Base-by-base conservation (phyloP, 2,113 vertebrate species). In the Mastomys natalensis region DNA sequence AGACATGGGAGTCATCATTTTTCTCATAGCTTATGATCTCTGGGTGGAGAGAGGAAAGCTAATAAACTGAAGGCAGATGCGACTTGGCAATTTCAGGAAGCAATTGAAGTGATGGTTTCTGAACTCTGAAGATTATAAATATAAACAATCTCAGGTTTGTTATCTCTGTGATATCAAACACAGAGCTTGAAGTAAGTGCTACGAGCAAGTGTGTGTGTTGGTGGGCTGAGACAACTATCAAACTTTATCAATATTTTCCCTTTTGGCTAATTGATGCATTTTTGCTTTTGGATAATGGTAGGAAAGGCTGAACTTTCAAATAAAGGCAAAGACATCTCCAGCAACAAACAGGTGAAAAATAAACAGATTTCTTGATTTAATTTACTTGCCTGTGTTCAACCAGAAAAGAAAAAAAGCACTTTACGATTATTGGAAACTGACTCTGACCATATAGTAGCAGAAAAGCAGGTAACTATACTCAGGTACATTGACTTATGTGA, bases 241-340 rank as follows among this genome's bases (percentile, higher is more conserved):
- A 13, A 37, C 40, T 37, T 60, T 21, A 62, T 93, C 72, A 84
- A 12, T 68, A 76, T 31, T 95, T 92, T 85, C 82, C 4, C 22
- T 64, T 86, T 91, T 84, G 12, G 31, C 34, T 91, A 64, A 22
- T 85, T 93, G 62, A 66, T 94, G 11, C 68, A 12, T 40, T 88
- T 95, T 96, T 45, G 81, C 3, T n/a, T 72, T 80, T 21, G 90
- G 48, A 85, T 51, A 80, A 3, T 21, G 84, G 70, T 40, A 34
- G 1, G 6, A 88, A 7, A 87, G 31, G 26, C 22, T 90, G 87
- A 90, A 22, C n/a, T 73, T 15, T 81, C 77, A 80, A 90, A 90
- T 80, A 87, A 95, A 95, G 48, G 21, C 51, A 94, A 94, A 92
- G 17, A 5, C 4, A 5, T 95, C 87, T 95, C n/a, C 6, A 89